A percentile compares a stretch with the other conserved stretches of the same genome.
These are phyloP conservation scores for Calliphora vomitoria DNA, from an alignment of 2,888 invertebrate species.

Conservation along the genomic window DNA sequence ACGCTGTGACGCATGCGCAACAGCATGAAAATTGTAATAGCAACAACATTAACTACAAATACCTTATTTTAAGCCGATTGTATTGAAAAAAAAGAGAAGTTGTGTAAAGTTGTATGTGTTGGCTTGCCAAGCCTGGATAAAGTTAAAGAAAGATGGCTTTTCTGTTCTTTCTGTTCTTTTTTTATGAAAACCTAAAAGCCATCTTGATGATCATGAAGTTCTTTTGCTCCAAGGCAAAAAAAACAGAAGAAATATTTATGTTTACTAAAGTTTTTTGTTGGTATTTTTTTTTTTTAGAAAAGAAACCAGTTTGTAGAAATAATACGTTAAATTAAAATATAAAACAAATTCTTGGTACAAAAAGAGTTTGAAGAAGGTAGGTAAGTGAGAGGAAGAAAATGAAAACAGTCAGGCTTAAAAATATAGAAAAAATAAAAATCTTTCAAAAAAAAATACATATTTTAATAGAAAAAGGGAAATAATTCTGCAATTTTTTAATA, in stretches of 20 bases:
- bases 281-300: slow-evolving; percentile 33
- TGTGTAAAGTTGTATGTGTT: background rate
- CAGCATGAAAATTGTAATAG: slow-evolving; percentile 68
- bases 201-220: slow-evolving; percentile 58
- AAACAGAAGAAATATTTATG: slow-evolving; percentile 32
- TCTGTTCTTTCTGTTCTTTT: background rate
- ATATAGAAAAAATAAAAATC: background rate
- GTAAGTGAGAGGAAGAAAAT: background rate
- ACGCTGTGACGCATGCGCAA: slow-evolving; percentile 76
- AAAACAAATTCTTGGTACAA: slow-evolving; percentile 51
- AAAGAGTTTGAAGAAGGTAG: slow-evolving; percentile 20
- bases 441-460: too few relatives aligned
- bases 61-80: slow-evolving; percentile 66
- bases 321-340: slow-evolving; percentile 44
- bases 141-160: slow-evolving; percentile 1
- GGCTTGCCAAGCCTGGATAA: background rate
- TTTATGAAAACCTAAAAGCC: slow-evolving; percentile 28
- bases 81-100: slow-evolving; percentile 70
- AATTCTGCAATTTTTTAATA: too few relatives aligned
- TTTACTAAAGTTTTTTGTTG: slow-evolving; percentile 29
- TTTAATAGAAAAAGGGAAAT: too few relatives aligned
- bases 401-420: slow-evolving; percentile 11
- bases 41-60: slow-evolving; percentile 72
- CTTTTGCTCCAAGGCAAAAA: slow-evolving; percentile 25
- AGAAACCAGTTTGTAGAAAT: slow-evolving; percentile 62